phyloP scores from a whole-genome alignment of 2,113 vertebrate species.

The Meleagris gallopavo region DNA sequence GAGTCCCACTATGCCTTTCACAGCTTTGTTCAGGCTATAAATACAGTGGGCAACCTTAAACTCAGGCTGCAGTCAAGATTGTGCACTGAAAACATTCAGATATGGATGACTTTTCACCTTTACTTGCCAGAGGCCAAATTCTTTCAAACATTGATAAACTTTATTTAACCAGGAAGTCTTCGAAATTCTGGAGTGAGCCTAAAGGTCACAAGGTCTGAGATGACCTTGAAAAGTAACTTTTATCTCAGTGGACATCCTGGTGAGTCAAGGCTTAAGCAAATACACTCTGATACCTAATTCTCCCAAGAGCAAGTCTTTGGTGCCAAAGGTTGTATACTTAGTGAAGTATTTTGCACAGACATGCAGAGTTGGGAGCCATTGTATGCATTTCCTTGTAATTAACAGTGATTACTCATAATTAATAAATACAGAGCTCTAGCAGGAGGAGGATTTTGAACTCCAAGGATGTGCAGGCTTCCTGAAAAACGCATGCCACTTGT shows the following conservation, averaged over 20 bases:
- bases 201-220: constrained; percentile 34
- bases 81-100: constrained; percentile 36
- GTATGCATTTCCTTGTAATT: constrained; percentile 30
- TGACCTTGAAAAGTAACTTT: constrained; percentile 55
- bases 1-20: not conserved
- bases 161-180: constrained; percentile 57
- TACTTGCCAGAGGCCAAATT: constrained; percentile 55
- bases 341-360: not conserved
- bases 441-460: not conserved
- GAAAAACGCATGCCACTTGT: not conserved
- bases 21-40: not conserved
- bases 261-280: constrained; percentile 48
- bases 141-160: constrained; percentile 55
- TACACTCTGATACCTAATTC: not conserved
- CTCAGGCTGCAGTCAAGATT: not conserved
- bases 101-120: constrained; percentile 52
- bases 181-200: constrained; percentile 10
- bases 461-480: not conserved
- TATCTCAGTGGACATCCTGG: constrained; percentile 27
- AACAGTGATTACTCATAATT: not conserved
- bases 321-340: constrained; percentile 37
- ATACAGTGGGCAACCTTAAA: not conserved
- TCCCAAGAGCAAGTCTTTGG: not conserved
- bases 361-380: not conserved
- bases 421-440: not conserved